Conservation (phyloP, 2,888 invertebrate genomes). For the Drosophila tripunctata region DNA sequence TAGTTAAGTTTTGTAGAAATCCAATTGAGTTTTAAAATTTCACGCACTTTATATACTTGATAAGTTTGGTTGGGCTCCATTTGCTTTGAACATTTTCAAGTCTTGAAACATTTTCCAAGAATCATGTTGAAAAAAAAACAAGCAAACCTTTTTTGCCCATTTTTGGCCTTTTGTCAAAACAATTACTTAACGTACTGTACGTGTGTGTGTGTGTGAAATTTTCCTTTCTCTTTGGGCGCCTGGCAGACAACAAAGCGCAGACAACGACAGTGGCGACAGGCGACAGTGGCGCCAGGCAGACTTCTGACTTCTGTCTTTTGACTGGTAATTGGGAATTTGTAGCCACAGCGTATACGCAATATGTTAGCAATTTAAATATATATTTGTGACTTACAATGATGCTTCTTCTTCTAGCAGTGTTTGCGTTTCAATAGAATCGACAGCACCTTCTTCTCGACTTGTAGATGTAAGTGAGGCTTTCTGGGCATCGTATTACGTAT, state of each 20-base stretch:
- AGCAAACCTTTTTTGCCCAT: too few species aligned
- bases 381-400: slow-evolving; percentile 21
- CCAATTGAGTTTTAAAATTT: too few species aligned
- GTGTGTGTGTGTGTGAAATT: slow-evolving; percentile 5
- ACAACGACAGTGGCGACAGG: too few species aligned
- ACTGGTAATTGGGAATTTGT: background rate
- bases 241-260: slow-evolving; percentile 49
- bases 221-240: slow-evolving; percentile 14
- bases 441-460: slow-evolving; percentile 52
- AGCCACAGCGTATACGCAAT: slow-evolving; percentile 34
- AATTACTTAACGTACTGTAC: background rate
- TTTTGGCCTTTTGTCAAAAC: background rate
- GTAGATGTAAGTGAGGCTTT: slow-evolving; percentile 19
- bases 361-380: slow-evolving; percentile 9
- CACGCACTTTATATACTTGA: too few species aligned
- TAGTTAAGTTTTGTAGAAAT: too few species aligned
- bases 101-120: too few species aligned
- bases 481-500: slow-evolving; percentile 40
- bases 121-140: too few species aligned
- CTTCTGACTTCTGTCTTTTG: slow-evolving; percentile 35
- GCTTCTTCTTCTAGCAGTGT: slow-evolving; percentile 55
- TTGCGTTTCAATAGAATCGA: slow-evolving; percentile 56
- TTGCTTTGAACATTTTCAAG: too few species aligned
- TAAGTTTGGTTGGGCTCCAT: too few species aligned
- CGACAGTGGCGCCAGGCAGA: slow-evolving; percentile 75